Conservation (phyloP, 2,113 vertebrate species). For the Carollia perspicillata region DNA sequence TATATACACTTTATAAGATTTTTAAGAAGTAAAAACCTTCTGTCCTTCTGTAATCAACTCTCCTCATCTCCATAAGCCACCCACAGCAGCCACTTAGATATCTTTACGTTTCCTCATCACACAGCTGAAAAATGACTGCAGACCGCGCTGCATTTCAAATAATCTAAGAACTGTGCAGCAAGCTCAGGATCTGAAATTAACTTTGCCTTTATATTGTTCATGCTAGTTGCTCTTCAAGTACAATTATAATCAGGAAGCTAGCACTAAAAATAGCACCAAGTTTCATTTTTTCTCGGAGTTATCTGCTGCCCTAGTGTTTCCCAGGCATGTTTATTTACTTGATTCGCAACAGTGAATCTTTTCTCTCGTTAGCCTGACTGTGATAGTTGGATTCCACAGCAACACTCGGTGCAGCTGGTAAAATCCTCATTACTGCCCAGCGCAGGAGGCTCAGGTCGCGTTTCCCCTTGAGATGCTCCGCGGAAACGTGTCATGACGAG, state of each 20-base stretch:
- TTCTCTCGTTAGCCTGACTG: constrained; percentile 33
- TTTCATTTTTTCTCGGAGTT: constrained; percentile 44
- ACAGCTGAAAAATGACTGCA: constrained; percentile 30
- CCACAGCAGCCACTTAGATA: neutral
- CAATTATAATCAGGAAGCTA: constrained; percentile 58
- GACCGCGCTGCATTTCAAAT: constrained; percentile 44
- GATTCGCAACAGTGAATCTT: constrained; percentile 37
- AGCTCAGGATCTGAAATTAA: constrained; percentile 52
- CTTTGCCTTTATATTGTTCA: constrained; percentile 59
- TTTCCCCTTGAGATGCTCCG: neutral
- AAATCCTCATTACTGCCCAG: neutral
- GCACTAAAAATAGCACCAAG: constrained; percentile 57
- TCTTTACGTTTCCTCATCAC: constrained; percentile 3
- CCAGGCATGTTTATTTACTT: constrained; percentile 60
- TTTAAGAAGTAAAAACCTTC: neutral
- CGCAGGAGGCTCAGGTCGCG: neutral
- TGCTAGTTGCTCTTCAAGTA: constrained; percentile 54
- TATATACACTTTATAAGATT: neutral
- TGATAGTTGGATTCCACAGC: neutral
- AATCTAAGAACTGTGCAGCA: neutral
- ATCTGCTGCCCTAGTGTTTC: constrained; percentile 38
- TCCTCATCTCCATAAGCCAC: neutral
- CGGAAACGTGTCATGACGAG: neutral
- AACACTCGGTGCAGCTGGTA: neutral
- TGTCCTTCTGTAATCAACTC: neutral